A percentile compares a stretch with the other conserved stretches of the same genome.
phyloP scores from a whole-genome alignment of 1,140 invertebrate species.

The Drosophila grimshawi region DNA sequence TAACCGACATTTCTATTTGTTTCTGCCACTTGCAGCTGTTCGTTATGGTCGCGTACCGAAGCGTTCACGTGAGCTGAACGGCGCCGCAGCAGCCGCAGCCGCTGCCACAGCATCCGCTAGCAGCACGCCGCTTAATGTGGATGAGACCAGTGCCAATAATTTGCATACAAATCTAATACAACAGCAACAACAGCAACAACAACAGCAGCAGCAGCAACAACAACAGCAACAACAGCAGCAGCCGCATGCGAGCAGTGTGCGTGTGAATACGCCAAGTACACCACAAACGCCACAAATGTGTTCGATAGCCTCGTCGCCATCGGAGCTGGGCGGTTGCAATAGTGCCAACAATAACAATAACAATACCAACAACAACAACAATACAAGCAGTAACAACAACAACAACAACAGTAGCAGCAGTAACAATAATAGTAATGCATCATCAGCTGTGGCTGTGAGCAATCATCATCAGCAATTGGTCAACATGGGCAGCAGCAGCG shows the following conservation, averaged over 20 bases:
- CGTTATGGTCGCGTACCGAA: slow-evolving; percentile 98
- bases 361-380: not conserved
- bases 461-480: slow-evolving; percentile 63
- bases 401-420: slow-evolving; percentile 56
- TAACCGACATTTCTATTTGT: not conserved
- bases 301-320: slow-evolving; percentile 84
- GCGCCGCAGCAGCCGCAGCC: slow-evolving; percentile 75
- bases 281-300: slow-evolving; percentile 85
- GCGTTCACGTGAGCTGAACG: slow-evolving; percentile 92
- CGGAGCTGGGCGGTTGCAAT: slow-evolving; percentile 82
- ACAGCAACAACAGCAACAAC: slow-evolving; percentile 64
- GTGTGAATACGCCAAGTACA: slow-evolving; percentile 83
- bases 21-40: slow-evolving; percentile 90
- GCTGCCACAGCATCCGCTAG: slow-evolving; percentile 57
- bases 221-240: slow-evolving; percentile 77
- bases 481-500: slow-evolving; percentile 57
- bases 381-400: slow-evolving; percentile 23
- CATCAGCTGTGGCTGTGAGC: slow-evolving; percentile 62
- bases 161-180: slow-evolving; percentile 61
- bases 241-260: slow-evolving; percentile 69
- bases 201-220: slow-evolving; percentile 61
- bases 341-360: slow-evolving; percentile 75
- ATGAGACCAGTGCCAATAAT: slow-evolving; percentile 61
- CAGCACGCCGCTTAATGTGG: slow-evolving; percentile 57
- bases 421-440: slow-evolving; percentile 80